Conservation (phyloP, 2,113 vertebrate genomes). For the Paracanthobrama guichenoti region DNA sequence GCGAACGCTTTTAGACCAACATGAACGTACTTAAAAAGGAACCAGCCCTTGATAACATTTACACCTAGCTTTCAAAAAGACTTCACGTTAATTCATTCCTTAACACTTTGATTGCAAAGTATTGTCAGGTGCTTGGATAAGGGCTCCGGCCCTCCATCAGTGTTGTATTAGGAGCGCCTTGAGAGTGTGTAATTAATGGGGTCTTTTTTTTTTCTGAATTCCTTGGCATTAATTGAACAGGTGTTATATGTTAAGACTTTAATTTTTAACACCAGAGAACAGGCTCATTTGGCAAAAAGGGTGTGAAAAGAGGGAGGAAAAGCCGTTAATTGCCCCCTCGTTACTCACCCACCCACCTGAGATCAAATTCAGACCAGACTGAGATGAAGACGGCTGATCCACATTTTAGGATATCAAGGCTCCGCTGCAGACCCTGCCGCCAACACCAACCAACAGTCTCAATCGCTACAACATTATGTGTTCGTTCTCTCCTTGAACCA, state of each 20-base stretch:
- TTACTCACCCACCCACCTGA: slow-evolving; percentile 40
- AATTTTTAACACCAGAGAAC: slow-evolving; percentile 54
- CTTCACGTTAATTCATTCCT: slow-evolving; percentile 47
- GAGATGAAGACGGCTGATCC: slow-evolving; percentile 38
- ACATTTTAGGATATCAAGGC: slow-evolving; percentile 39
- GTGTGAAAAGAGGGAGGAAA: slow-evolving; percentile 55
- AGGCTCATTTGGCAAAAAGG: slow-evolving; percentile 50
- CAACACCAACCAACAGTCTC: slow-evolving; percentile 16
- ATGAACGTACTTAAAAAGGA: slow-evolving; percentile 40
- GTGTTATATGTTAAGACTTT: slow-evolving; percentile 54
- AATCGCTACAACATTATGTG: slow-evolving; percentile 14
- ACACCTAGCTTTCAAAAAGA: slow-evolving; percentile 43
- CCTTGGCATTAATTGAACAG: slow-evolving; percentile 49
- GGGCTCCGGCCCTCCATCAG: slow-evolving; percentile 40
- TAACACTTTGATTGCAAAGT: slow-evolving; percentile 49
- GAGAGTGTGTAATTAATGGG: slow-evolving; percentile 36
- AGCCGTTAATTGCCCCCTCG: slow-evolving; percentile 43
- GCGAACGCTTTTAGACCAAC: slow-evolving; percentile 7
- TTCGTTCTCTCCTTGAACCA: background rate
- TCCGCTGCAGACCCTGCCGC: background rate
- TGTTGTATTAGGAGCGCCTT: slow-evolving; percentile 42
- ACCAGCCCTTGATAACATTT: slow-evolving; percentile 39
- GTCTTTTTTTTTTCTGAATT: slow-evolving; percentile 47
- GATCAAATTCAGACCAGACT: slow-evolving; percentile 59
- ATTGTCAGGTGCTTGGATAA: slow-evolving; percentile 45